A percentile compares a stretch with the other conserved stretches of the same genome.
phyloP scores from a whole-genome alignment of 2,113 vertebrate genomes.

The Phaethon lepturus region DNA sequence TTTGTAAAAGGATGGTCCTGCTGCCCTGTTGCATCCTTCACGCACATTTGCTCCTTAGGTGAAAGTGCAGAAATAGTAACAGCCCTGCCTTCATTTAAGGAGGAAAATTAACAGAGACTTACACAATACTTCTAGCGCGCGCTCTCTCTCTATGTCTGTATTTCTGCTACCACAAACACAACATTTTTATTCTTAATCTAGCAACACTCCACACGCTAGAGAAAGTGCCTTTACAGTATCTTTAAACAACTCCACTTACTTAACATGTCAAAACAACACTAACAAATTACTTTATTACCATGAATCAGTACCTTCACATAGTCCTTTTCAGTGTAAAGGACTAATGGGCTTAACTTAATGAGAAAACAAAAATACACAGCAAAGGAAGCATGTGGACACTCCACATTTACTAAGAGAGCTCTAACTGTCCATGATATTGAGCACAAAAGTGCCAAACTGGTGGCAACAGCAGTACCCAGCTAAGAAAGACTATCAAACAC shows the following conservation, averaged over 20 bases:
- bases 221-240: neutral
- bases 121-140: neutral
- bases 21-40: neutral
- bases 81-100: neutral
- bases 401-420: neutral
- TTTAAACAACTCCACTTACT: neutral
- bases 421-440: neutral
- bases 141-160: neutral
- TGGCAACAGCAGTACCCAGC: neutral
- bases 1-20: neutral
- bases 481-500: neutral
- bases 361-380: neutral
- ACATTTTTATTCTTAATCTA: neutral
- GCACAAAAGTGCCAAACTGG: neutral
- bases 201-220: neutral
- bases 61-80: neutral
- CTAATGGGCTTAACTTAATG: neutral
- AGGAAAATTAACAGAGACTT: neutral
- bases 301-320: neutral
- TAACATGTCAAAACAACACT: neutral
- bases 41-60: neutral
- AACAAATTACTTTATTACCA: neutral
- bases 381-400: neutral
- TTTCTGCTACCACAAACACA: neutral
- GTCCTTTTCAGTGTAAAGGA: neutral